Evolutionary conservation across 2,113 vertebrate species (phyloP).

Genomic region (Nansenia antarctica): DNA sequence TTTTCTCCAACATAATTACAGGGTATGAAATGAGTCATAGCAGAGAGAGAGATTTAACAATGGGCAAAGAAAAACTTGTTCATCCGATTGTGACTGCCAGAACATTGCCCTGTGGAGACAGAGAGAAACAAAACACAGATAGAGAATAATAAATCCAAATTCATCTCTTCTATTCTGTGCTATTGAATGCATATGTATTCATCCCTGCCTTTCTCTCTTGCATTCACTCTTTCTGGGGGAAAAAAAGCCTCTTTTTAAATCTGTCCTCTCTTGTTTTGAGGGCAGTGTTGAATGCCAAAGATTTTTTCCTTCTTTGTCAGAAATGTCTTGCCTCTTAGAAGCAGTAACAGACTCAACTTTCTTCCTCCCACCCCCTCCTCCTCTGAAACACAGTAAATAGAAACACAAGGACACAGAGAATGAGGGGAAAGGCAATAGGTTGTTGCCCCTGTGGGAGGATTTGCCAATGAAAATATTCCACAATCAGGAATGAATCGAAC

Average conservation of each 20-base stretch:
- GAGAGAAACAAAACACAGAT: slow-evolving; percentile 46
- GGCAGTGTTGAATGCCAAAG: slow-evolving; percentile 23
- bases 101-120: slow-evolving; percentile 60
- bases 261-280: slow-evolving; percentile 12
- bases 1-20: slow-evolving; percentile 65
- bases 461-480: slow-evolving; percentile 73
- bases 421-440: slow-evolving; percentile 35
- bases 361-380: slow-evolving; percentile 13
- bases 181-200: slow-evolving; percentile 47
- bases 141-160: slow-evolving; percentile 52
- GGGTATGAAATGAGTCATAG: slow-evolving; percentile 64
- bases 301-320: slow-evolving; percentile 48
- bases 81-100: slow-evolving; percentile 64
- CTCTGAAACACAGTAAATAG: slow-evolving; percentile 51
- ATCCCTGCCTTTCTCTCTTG: slow-evolving; percentile 29
- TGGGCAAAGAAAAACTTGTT: slow-evolving; percentile 64
- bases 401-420: slow-evolving; percentile 69
- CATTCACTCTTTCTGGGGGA: slow-evolving; percentile 17
- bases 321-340: slow-evolving; percentile 37
- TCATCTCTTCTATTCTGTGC: slow-evolving; percentile 50
- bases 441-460: slow-evolving; percentile 69
- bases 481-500: slow-evolving; percentile 75
- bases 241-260: slow-evolving; percentile 36
- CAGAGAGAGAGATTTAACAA: slow-evolving; percentile 50
- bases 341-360: slow-evolving; percentile 52